These are phyloP conservation scores for Apteryx mantelli DNA, from an alignment of 2,113 vertebrate species.

Conservation along the genomic window DNA sequence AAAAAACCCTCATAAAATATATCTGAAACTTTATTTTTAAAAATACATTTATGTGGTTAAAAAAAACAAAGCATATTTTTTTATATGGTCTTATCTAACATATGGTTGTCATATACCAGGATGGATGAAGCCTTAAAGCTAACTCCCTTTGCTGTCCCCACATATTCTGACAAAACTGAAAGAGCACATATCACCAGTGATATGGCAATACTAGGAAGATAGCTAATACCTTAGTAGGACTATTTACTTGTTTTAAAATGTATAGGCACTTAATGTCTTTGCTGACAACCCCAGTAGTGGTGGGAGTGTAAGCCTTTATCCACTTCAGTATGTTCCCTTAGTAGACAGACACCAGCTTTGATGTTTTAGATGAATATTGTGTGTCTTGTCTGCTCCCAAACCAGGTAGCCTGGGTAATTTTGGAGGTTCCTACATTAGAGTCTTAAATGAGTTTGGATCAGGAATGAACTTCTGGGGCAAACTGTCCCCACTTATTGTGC, in stretches of 20 bases:
- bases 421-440: background rate
- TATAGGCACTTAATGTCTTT: background rate
- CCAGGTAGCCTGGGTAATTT: background rate
- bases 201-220: background rate
- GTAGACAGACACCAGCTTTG: background rate
- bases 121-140: background rate
- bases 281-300: background rate
- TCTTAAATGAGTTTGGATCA: background rate
- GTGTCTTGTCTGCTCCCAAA: background rate
- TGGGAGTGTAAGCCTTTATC: background rate
- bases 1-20: background rate
- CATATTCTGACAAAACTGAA: background rate
- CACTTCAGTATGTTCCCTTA: background rate
- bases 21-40: background rate
- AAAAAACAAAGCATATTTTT: background rate
- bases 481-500: background rate
- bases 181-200: background rate
- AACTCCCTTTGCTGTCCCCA: background rate
- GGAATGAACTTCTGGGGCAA: background rate
- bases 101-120: background rate
- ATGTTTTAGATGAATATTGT: background rate
- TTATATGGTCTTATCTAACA: background rate
- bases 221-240: background rate
- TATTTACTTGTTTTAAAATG: background rate
- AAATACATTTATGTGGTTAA: background rate